Base-by-base conservation (phyloP, 2,113 vertebrate species). In the Antidorcas marsupialis region DNA sequence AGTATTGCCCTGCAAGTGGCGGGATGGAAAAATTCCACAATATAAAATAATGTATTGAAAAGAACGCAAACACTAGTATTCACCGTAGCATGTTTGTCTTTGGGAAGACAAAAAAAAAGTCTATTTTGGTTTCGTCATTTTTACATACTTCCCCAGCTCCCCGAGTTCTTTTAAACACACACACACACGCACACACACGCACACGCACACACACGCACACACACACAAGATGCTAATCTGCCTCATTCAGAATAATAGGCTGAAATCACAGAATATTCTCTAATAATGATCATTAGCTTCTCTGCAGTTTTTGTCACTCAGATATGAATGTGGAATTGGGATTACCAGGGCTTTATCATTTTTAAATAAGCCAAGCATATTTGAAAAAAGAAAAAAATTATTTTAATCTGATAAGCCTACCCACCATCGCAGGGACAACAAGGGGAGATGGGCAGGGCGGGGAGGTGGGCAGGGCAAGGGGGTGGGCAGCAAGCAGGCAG, bases 231-330 rank as follows among this genome's bases (percentile, higher is more conserved):
- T 97, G 97, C 59, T 98, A 98, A 98, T 98, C 87, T 92, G 57
- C 95, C 95, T 98, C 97, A 96, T 98, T 98, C 98, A 98, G 98
- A 98, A 97, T 87, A 98, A 98, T 59, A 97, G 97, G 92, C 85
- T 10, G 79, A 90, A 86, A 97, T 97, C 97, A 97, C 97, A 94
- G 98, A 98, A 98, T 98, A 97, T 95, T 94, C n/a, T 94, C 93
- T 97, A 98, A 97, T 98, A 98, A 98, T 9, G 93, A 98, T 98
- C 97, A 97, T 97, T 98, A 95, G 97, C 89, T 97, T 97, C 96
- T 98, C 95, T 67, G 97, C 92, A 97, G 85, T 7, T 98, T 98
- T 98, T 90, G 95, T 97, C 96, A 74, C 94, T 89, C n/a, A 82
- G 94, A 82, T 96, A 94, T 97, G 96, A 97, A 97, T 53, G 64